These are phyloP conservation scores for Drosophila ustulata DNA, from an alignment of 2,888 invertebrate genomes.

Conservation along the genomic window DNA sequence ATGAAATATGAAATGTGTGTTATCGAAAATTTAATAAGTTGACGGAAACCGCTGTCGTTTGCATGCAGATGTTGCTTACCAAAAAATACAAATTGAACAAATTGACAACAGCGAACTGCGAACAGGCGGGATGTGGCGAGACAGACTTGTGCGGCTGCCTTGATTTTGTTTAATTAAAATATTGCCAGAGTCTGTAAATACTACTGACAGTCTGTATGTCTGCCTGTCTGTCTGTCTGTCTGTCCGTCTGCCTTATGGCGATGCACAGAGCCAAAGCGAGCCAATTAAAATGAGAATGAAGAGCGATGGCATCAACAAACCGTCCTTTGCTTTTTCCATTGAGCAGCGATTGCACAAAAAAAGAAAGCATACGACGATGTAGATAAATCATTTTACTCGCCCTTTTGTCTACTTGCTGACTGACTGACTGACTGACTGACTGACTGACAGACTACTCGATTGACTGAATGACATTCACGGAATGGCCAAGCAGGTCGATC, in stretches of 20 bases:
- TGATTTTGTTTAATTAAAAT: slow-evolving; percentile 48
- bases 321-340: slow-evolving; percentile 13
- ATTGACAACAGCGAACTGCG: slow-evolving; percentile 3
- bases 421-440: slow-evolving; percentile 8
- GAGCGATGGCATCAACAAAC: slow-evolving; percentile 8
- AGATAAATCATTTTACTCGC: slow-evolving; percentile 42
- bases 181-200: slow-evolving; percentile 22
- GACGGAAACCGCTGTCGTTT: slow-evolving; percentile 15
- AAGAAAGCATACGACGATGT: slow-evolving; percentile 4
- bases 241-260: slow-evolving; percentile 4
- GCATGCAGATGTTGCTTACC: slow-evolving; percentile 20
- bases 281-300: slow-evolving; percentile 59
- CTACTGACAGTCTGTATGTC: neutral
- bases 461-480: neutral
- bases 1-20: slow-evolving; percentile 7
- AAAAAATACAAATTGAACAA: neutral
- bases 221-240: neutral
- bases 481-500: neutral
- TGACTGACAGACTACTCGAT: slow-evolving; percentile 9
- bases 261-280: slow-evolving; percentile 21
- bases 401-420: neutral
- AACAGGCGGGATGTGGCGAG: neutral
- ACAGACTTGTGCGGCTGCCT: neutral
- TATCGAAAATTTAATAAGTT: slow-evolving; percentile 28
- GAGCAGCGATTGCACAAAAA: slow-evolving; percentile 20